phyloP scores from a whole-genome alignment of 2,797 vertebrate genomes.

The Melanotaenia maccullochi region DNA sequence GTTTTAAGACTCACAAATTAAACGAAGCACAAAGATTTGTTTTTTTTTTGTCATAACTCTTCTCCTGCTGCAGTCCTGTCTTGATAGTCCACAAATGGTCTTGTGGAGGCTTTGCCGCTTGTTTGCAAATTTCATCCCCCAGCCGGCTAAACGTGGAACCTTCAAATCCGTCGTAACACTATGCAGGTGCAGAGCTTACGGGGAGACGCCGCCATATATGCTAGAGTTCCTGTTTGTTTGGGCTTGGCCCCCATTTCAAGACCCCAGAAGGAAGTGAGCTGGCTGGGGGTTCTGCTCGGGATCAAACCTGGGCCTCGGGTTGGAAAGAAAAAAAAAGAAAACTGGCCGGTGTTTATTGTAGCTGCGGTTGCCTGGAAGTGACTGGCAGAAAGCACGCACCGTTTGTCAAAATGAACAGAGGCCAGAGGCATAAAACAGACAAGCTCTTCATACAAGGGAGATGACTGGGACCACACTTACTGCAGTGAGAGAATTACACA shows the following conservation, averaged over 20 bases:
- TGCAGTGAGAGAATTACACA: constrained; percentile 52
- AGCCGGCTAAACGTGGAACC: constrained; percentile 28
- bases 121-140: constrained; percentile 32
- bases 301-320: constrained; percentile 84
- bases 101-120: constrained; percentile 5
- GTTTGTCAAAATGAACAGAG: constrained; percentile 76
- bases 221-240: constrained; percentile 88
- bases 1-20: constrained; percentile 28
- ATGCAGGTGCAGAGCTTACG: constrained; percentile 85
- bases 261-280: constrained; percentile 84
- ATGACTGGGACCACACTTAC: constrained; percentile 74
- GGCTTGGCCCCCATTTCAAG: constrained; percentile 84
- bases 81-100: constrained; percentile 5
- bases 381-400: constrained; percentile 74
- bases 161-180: constrained; percentile 80
- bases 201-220: constrained; percentile 76
- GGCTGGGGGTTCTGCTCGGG: constrained; percentile 85
- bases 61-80: background rate
- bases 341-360: constrained; percentile 78
- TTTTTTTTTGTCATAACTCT: background rate
- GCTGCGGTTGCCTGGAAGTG: constrained; percentile 78
- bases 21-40: constrained; percentile 29
- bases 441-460: constrained; percentile 64
- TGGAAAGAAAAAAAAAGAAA: constrained; percentile 28
- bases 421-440: constrained; percentile 74